phyloP scores from a whole-genome alignment of 1,140 invertebrate genomes.

The Augochlora pura region DNA sequence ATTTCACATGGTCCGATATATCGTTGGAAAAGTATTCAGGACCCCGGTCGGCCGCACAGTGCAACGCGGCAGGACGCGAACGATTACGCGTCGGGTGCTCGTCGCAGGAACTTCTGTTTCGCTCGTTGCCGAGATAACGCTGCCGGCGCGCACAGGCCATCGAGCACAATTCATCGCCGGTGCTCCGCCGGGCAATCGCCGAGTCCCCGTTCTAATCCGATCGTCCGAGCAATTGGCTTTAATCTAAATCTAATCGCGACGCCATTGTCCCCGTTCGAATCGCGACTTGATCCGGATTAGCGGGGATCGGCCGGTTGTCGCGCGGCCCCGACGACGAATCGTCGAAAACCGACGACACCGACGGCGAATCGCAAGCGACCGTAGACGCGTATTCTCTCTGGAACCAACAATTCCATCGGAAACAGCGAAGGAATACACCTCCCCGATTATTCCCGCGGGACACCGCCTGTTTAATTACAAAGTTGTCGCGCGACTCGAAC shows the following conservation, averaged over 20 bases:
- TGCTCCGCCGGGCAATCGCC: slow-evolving; percentile 2
- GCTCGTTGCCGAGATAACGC: neutral
- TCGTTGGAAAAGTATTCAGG: too few species aligned
- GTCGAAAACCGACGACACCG: too few species aligned
- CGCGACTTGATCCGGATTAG: slow-evolving; percentile 70
- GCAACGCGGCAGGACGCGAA: too few species aligned
- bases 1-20: too few species aligned
- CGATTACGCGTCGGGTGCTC: too few species aligned
- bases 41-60: too few species aligned
- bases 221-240: slow-evolving; percentile 45
- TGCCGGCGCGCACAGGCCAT: neutral
- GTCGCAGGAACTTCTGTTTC: neutral
- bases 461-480: neutral
- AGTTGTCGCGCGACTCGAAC: neutral
- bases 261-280: slow-evolving; percentile 62
- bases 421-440: neutral
- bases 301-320: slow-evolving; percentile 50
- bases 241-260: slow-evolving; percentile 71
- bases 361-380: neutral
- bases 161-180: neutral
- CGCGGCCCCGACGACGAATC: slow-evolving; percentile 10
- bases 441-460: neutral
- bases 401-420: neutral
- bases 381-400: neutral
- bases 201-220: slow-evolving; percentile 12